Evolutionary conservation across 2,797 vertebrate genomes (phyloP).

Genomic region (Rhinogobio ventralis): DNA sequence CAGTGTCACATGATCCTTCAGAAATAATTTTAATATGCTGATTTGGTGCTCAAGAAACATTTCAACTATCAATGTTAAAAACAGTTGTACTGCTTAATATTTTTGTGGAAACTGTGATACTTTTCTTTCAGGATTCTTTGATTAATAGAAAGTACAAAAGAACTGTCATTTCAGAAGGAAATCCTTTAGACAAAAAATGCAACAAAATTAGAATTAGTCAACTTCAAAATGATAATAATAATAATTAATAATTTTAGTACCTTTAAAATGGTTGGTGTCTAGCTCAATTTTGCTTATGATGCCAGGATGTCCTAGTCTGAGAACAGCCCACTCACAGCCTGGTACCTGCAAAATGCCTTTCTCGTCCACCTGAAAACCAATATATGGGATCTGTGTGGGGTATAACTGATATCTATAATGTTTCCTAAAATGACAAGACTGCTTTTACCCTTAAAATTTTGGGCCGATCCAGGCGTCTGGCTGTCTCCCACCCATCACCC

Average conservation of each 20-base stretch:
- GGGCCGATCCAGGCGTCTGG: slow-evolving; percentile 83
- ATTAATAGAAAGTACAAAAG: not conserved
- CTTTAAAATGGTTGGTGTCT: slow-evolving; percentile 87
- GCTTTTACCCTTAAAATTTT: slow-evolving; percentile 76
- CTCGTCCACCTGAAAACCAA: slow-evolving; percentile 71
- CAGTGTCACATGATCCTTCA: not conserved
- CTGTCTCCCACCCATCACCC: slow-evolving; percentile 87
- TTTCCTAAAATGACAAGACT: not conserved
- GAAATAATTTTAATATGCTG: not conserved
- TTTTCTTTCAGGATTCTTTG: not conserved
- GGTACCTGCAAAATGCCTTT: slow-evolving; percentile 78
- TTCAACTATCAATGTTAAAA: not conserved
- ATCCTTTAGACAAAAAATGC: not conserved
- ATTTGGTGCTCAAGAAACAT: not conserved
- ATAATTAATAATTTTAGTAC: slow-evolving; percentile 62
- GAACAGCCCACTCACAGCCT: slow-evolving; percentile 85
- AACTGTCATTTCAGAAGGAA: not conserved
- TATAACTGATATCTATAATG: not conserved
- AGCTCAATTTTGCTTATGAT: slow-evolving; percentile 80
- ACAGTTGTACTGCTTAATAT: too few relatives aligned
- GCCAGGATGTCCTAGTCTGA: slow-evolving; percentile 81
- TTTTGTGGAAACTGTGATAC: too few relatives aligned
- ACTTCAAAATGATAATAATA: not conserved
- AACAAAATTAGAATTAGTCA: not conserved
- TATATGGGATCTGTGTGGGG: slow-evolving; percentile 9